Conservation (phyloP, 2,888 invertebrate genomes). For the Patella depressa region DNA sequence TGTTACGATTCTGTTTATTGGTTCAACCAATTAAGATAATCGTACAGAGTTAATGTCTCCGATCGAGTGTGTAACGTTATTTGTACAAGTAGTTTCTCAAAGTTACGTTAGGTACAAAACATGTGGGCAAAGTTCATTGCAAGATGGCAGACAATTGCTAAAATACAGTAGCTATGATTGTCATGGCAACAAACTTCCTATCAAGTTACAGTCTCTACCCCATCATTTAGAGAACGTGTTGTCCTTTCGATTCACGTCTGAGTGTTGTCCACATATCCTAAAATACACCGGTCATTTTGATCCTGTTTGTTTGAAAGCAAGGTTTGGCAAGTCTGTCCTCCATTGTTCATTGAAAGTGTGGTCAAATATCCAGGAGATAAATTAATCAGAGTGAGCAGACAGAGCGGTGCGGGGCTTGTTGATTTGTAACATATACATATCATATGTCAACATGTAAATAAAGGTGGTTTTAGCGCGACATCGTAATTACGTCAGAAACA, state of each 20-base stretch:
- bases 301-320: too few relatives aligned
- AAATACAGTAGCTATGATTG: neutral
- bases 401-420: too few relatives aligned
- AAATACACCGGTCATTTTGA: too few relatives aligned
- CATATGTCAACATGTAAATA: too few relatives aligned
- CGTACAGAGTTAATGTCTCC: neutral
- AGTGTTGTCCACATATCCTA: neutral
- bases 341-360: neutral
- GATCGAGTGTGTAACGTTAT: neutral
- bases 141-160: neutral
- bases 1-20: too few relatives aligned
- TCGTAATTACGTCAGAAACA: too few relatives aligned
- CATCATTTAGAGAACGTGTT: slow-evolving; percentile 5
- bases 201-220: neutral
- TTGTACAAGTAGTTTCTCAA: neutral
- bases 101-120: slow-evolving; percentile 9
- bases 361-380: neutral
- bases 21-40: too few relatives aligned
- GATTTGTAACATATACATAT: too few relatives aligned
- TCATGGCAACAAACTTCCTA: neutral
- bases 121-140: neutral
- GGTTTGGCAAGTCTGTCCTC: too few relatives aligned
- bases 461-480: too few relatives aligned
- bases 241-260: neutral
- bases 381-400: neutral